Percentiles rank a stretch among this genome's conserved stretches.
Evolutionary conservation across 53 echinoderm and acorn worm species (phyloP).

Genomic region (Arbacia lixula): DNA sequence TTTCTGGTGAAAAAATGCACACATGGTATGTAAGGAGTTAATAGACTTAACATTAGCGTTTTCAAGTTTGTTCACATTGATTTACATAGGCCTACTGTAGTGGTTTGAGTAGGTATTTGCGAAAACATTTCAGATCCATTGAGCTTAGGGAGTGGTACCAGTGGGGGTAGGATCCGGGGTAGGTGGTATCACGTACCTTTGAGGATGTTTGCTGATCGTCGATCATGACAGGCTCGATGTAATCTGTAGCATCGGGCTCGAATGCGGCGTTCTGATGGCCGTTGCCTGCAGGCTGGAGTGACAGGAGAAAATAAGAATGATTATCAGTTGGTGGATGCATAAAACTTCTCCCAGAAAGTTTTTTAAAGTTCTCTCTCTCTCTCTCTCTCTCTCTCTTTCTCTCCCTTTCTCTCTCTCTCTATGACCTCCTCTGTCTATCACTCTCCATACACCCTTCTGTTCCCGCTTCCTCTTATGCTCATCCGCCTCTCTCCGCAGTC

Average conservation of each 20-base stretch:
- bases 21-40: neutral
- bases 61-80: neutral
- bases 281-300: neutral
- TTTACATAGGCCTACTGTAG: too few relatives aligned
- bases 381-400: constrained; percentile 10
- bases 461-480: neutral
- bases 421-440: neutral
- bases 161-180: too few relatives aligned
- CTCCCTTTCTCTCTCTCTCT: neutral
- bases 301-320: neutral
- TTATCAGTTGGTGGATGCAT: too few relatives aligned
- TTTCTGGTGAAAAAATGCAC: neutral
- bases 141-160: too few relatives aligned
- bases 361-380: neutral
- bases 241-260: constrained; percentile 8
- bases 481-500: neutral
- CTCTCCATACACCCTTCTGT: neutral
- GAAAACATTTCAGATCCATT: too few relatives aligned
- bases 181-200: too few relatives aligned
- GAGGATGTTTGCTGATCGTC: neutral
- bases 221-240: constrained; percentile 38
- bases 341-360: too few relatives aligned
- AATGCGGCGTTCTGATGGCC: constrained; percentile 39
- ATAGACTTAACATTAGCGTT: neutral
- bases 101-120: too few relatives aligned